These are phyloP conservation scores for Chaetogeoica ovagalla DNA, from an alignment of 2,888 invertebrate genomes.

Conservation along the genomic window DNA sequence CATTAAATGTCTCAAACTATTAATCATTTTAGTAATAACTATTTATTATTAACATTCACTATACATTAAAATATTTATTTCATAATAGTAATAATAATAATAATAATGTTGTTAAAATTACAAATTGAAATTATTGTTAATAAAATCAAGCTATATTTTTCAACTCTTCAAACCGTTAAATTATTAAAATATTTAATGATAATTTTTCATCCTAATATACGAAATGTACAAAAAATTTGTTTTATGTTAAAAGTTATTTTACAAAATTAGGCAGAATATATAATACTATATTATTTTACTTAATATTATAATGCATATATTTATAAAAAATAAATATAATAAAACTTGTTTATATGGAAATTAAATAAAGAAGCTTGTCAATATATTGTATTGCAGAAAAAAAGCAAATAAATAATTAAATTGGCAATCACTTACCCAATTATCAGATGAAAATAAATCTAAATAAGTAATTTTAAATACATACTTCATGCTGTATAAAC, in stretches of 20 bases:
- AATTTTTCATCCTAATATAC: not conserved
- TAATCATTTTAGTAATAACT: not conserved
- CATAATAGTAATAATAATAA: not conserved
- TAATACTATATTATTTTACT: not conserved
- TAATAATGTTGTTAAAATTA: not conserved
- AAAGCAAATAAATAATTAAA: constrained; percentile 19
- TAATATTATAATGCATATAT: not conserved
- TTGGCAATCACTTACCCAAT: constrained; percentile 42
- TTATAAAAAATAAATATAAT: not conserved
- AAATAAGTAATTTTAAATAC: constrained; percentile 32
- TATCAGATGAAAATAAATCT: constrained; percentile 36
- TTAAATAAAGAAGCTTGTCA: constrained; percentile 33
- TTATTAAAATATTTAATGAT: not conserved
- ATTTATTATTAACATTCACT: no score
- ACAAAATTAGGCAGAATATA: not conserved
- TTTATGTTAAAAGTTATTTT: no score
- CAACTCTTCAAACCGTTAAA: constrained; percentile 2
- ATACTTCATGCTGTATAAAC: constrained; percentile 36
- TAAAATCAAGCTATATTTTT: not conserved
- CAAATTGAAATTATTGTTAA: not conserved
- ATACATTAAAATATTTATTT: not conserved
- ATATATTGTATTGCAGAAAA: constrained; percentile 12
- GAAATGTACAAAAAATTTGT: no score
- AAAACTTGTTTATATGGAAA: not conserved
- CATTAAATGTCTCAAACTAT: constrained; percentile 3